Base-by-base conservation (phyloP, 2,797 vertebrate species). In the Etheostoma perlongum region DNA sequence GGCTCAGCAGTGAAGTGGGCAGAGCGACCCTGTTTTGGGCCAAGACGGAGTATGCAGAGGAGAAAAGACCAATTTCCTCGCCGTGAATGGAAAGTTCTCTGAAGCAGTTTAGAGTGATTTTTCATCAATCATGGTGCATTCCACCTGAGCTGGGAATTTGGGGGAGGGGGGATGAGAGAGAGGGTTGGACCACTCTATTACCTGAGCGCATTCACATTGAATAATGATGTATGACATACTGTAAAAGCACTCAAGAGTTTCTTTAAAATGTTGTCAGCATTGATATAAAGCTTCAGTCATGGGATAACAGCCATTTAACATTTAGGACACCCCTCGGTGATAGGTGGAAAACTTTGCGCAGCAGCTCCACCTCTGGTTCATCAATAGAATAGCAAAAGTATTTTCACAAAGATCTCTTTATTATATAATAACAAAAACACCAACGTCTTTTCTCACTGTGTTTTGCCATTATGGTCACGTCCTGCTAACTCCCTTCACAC, bases 31-130 rank as follows among this genome's bases (percentile, higher is more conserved):
- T 82, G 80, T 89, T 94, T 89, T 89, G 85, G 85, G 76, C 87
- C 72, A 95, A 96, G 94, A 95, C 93, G 90, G 95, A 96, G 88
- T 94, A 95, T 89, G 88, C 93, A 86, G 94, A 95, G 94, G 93
- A 96, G 88, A 97, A 97, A 96, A 96, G 96, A 96, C 94, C 95
- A 96, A 96, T 98, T 98, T 97, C 94, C 95, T 91, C 86, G 82
- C 93, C 62, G 81, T 94, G 96, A 98, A 98, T 96, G 95, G 95
- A 96, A 98, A 97, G 96, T 94, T 95, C 96, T 98, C 95, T 95
- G 95, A 96, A 96, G 94, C 94, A 96, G 93, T 93, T 93, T 94
- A 94, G 94, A 96, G 96, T 95, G 95, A 97, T 97, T 95, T 95
- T 93, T 95, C 96, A 98, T 98, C 96, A 97, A 97, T 98, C 97